Evolutionary conservation across 2,888 invertebrate genomes (phyloP).

Genomic region (Metacarcinus magister): DNA sequence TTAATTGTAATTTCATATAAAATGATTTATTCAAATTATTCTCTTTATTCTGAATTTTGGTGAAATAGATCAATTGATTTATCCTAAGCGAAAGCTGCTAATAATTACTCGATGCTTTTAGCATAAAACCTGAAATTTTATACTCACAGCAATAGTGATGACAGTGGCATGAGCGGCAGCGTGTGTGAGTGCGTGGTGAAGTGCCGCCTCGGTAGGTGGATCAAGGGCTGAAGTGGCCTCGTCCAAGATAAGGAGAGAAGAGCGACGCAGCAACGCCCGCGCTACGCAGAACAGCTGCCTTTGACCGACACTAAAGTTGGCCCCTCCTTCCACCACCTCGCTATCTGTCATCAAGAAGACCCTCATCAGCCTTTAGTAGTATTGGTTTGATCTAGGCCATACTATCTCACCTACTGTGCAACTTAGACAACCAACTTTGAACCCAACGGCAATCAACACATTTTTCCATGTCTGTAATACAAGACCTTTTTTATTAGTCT

Average conservation of each 20-base stretch:
- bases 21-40: no score
- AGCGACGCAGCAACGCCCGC: constrained; percentile 66
- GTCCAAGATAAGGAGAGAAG: constrained; percentile 75
- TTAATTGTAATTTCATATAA: no score
- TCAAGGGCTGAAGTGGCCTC: constrained; percentile 79
- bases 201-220: constrained; percentile 67
- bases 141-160: constrained; percentile 77
- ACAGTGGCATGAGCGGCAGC: constrained; percentile 69
- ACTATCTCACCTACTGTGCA: background rate
- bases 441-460: background rate
- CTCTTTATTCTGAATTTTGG: no score
- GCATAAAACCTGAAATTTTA: background rate
- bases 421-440: background rate
- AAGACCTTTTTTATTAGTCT: constrained; percentile 84
- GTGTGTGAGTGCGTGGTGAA: constrained; percentile 68
- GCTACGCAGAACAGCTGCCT: constrained; percentile 78
- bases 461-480: background rate
- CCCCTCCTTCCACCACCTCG: constrained; percentile 70
- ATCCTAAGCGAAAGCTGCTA: no score
- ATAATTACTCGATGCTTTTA: background rate
- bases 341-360: constrained; percentile 67
- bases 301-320: constrained; percentile 75
- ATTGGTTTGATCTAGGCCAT: background rate
- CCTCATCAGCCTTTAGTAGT: background rate
- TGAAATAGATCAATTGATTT: no score